These are phyloP conservation scores for Myrmecophaga tridactyla DNA, from an alignment of 2,113 vertebrate species.

Conservation along the genomic window DNA sequence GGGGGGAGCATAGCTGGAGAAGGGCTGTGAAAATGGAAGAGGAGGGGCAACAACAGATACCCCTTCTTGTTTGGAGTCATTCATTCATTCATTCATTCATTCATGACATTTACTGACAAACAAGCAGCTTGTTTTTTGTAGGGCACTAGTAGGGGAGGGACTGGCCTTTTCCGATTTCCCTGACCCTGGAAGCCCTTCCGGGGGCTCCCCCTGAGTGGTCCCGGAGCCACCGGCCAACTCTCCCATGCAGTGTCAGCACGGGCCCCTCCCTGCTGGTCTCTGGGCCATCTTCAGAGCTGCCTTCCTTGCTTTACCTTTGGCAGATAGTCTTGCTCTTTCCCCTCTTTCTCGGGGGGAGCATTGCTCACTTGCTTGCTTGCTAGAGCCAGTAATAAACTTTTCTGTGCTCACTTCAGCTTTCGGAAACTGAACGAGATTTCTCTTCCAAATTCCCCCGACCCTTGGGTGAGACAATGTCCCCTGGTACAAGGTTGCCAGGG, in stretches of 20 bases:
- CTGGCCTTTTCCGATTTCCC: too few relatives aligned
- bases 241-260: background rate
- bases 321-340: background rate
- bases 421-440: background rate
- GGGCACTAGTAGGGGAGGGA: too few relatives aligned
- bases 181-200: background rate
- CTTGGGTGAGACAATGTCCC: background rate
- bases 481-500: background rate
- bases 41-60: fast-evolving
- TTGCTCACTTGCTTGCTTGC: background rate
- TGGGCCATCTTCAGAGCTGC: fast-evolving
- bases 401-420: background rate
- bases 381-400: too few relatives aligned
- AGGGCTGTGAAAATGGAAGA: background rate
- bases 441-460: background rate
- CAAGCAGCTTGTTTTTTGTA: background rate
- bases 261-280: background rate
- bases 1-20: background rate
- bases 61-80: background rate
- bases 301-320: background rate
- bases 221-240: background rate
- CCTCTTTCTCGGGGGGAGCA: background rate
- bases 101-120: background rate
- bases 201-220: background rate
- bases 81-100: background rate